Percentiles rank a stretch among this genome's conserved stretches.
phyloP scores from a whole-genome alignment of 2,113 vertebrate genomes.

The Lophotis ruficrista region DNA sequence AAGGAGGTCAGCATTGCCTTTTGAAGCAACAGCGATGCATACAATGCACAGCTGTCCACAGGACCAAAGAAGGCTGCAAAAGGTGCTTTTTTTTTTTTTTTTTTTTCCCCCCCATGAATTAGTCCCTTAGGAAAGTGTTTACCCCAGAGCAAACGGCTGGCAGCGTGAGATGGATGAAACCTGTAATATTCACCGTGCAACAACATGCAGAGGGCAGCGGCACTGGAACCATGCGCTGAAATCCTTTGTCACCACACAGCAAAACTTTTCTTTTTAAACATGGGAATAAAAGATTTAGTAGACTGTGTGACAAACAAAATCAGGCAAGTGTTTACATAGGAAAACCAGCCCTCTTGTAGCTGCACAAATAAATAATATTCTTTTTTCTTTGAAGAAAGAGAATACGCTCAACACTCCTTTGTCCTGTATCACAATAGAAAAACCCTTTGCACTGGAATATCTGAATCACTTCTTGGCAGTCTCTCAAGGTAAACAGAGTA shows the following conservation, averaged over 20 bases:
- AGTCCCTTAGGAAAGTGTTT: conserved; percentile 21
- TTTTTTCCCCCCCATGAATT: neutral
- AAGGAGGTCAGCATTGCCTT: neutral
- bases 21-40: neutral
- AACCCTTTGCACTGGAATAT: conserved; percentile 73
- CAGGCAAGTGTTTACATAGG: conserved; percentile 61
- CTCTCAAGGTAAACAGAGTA: conserved; percentile 84
- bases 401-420: conserved; percentile 81
- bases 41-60: neutral
- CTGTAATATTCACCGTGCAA: neutral
- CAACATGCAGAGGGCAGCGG: neutral
- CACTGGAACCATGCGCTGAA: neutral
- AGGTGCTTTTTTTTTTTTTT: neutral
- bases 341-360: conserved; percentile 70
- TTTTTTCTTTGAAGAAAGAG: conserved; percentile 64
- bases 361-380: conserved; percentile 75
- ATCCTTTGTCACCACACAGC: neutral
- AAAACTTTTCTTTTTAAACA: conserved; percentile 52
- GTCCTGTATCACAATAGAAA: conserved; percentile 77
- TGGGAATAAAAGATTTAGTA: conserved; percentile 57
- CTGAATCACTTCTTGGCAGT: conserved; percentile 79
- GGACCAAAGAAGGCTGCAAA: neutral
- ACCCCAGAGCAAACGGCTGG: conserved; percentile 18
- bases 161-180: conserved; percentile 27
- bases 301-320: conserved; percentile 69